A percentile compares a stretch with the other conserved stretches of the same genome.
phyloP scores from a whole-genome alignment of 1,140 invertebrate genomes.

The Lasioglossum albipes region DNA sequence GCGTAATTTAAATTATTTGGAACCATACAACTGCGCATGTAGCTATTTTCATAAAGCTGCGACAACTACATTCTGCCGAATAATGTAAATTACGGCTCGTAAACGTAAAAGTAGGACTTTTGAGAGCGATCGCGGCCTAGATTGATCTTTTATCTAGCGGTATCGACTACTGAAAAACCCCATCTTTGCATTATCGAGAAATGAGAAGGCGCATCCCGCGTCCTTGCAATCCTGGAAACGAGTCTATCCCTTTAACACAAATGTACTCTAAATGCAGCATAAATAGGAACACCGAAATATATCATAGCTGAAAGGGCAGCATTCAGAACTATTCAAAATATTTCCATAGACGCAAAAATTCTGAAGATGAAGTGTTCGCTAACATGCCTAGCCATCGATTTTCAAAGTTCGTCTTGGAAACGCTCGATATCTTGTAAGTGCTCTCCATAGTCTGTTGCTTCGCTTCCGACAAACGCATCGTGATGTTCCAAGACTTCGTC shows the following conservation, averaged over 20 bases:
- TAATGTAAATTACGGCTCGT: too few relatives aligned
- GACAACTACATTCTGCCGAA: too few relatives aligned
- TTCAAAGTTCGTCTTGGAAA: constrained; percentile 91
- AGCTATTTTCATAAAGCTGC: too few relatives aligned
- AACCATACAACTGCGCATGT: too few relatives aligned
- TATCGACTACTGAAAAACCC: too few relatives aligned
- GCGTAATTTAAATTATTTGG: too few relatives aligned
- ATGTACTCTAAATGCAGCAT: constrained; percentile 35
- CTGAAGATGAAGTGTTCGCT: constrained; percentile 13
- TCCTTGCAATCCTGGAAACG: too few relatives aligned
- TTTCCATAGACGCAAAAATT: constrained; percentile 26
- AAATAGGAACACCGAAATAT: constrained; percentile 42
- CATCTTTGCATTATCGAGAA: too few relatives aligned
- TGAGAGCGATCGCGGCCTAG: too few relatives aligned
- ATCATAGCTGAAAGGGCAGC: constrained; percentile 14
- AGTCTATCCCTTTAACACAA: constrained; percentile 9
- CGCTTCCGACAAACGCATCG: constrained; percentile 96
- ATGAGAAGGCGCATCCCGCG: too few relatives aligned
- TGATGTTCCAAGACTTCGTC: constrained; percentile 94
- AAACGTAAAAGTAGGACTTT: too few relatives aligned
- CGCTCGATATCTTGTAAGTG: constrained; percentile 90
- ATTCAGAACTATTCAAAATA: constrained; percentile 50
- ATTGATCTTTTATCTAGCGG: too few relatives aligned
- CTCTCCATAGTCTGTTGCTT: constrained; percentile 97
- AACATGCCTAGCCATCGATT: not conserved